Conservation (phyloP, 1,140 invertebrate species). For the Drosophila sturtevanti region DNA sequence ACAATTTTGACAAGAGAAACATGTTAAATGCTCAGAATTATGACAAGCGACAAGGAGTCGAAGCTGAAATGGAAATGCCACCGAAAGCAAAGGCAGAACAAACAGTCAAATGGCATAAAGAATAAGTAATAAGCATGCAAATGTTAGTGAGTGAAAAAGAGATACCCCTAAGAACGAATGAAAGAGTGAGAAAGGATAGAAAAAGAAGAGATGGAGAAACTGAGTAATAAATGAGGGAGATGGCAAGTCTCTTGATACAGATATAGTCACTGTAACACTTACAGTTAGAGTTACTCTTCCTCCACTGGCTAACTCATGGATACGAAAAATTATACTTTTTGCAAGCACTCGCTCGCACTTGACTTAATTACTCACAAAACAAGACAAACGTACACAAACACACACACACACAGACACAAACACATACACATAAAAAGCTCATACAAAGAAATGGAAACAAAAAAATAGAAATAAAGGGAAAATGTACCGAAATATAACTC, state of each 20-base stretch:
- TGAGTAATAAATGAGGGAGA: not conserved
- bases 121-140: slow-evolving; percentile 68
- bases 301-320: slow-evolving; percentile 37
- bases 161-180: not conserved
- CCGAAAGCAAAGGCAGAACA: slow-evolving; percentile 22
- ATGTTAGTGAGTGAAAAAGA: slow-evolving; percentile 29
- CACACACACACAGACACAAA: not conserved
- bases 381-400: not conserved
- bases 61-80: slow-evolving; percentile 22
- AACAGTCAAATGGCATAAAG: slow-evolving; percentile 56
- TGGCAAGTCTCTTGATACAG: slow-evolving; percentile 47
- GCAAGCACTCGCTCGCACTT: slow-evolving; percentile 28
- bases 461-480: not conserved
- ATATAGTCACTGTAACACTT: slow-evolving; percentile 32
- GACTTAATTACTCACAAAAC: slow-evolving; percentile 57
- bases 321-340: slow-evolving; percentile 59
- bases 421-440: not conserved
- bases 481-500: not conserved
- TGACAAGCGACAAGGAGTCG: slow-evolving; percentile 60
- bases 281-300: slow-evolving; percentile 14
- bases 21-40: slow-evolving; percentile 68
- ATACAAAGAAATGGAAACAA: not conserved
- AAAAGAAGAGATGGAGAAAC: not conserved
- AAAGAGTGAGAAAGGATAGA: not conserved
- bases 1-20: slow-evolving; percentile 71